Percentiles rank a stretch among this genome's conserved stretches.
phyloP scores from a whole-genome alignment of 1,140 invertebrate genomes.

The Temnothorax longispinosus region DNA sequence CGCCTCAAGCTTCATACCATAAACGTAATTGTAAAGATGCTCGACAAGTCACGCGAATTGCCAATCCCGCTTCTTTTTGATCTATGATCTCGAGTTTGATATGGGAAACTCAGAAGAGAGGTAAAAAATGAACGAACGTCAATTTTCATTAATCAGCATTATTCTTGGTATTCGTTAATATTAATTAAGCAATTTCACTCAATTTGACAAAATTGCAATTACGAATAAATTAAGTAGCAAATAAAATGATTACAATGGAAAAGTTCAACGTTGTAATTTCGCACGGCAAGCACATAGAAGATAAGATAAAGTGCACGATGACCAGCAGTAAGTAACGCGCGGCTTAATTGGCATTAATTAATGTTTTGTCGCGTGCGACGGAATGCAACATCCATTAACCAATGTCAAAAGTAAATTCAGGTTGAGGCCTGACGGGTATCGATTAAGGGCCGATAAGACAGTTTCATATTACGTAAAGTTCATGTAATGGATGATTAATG shows the following conservation, averaged over 20 bases:
- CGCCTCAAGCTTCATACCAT: conserved; percentile 3
- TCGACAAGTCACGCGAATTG: conserved; percentile 43
- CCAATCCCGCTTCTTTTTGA: conserved; percentile 40
- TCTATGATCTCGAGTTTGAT: conserved; percentile 1
- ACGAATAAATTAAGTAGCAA: conserved; percentile 14
- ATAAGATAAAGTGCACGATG: conserved; percentile 47
- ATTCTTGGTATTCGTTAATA: background rate
- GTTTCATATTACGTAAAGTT: conserved; percentile 60
- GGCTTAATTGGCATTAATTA: conserved; percentile 62
- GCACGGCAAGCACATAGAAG: background rate
- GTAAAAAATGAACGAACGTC: background rate
- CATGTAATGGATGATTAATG: conserved; percentile 57
- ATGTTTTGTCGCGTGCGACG: conserved; percentile 57
- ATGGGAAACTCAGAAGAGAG: background rate
- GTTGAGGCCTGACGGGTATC: conserved; percentile 53
- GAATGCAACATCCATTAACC: conserved; percentile 58
- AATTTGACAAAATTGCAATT: conserved; percentile 3
- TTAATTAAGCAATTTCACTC: conserved; percentile 1
- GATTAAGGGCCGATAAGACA: conserved; percentile 61
- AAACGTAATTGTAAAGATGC: conserved; percentile 45
- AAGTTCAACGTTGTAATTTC: conserved; percentile 30
- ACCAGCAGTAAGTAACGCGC: conserved; percentile 12
- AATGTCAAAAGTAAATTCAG: conserved; percentile 60
- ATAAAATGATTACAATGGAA: background rate
- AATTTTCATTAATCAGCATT: background rate